Percentiles rank a stretch among this genome's conserved stretches.
phyloP scores from a whole-genome alignment of 2,888 invertebrate genomes.

The Oscheius onirici region DNA sequence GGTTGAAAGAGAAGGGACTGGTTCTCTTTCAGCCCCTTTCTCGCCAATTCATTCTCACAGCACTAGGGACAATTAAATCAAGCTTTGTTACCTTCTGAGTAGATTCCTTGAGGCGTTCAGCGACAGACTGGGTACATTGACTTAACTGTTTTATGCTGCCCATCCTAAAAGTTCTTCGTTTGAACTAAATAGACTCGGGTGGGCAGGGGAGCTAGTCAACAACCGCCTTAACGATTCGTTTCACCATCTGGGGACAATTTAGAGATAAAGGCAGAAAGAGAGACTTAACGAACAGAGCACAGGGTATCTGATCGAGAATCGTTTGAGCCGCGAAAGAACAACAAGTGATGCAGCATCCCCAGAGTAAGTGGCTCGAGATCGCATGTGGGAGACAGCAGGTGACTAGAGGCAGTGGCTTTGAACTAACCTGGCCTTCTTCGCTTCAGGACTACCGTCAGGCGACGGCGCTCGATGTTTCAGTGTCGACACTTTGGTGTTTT shows the following conservation, averaged over 20 bases:
- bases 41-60: slow-evolving; percentile 25
- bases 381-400: slow-evolving; percentile 9
- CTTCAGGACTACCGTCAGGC: slow-evolving; percentile 34
- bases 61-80: background rate
- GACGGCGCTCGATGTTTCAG: slow-evolving; percentile 30
- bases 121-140: slow-evolving; percentile 21
- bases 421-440: slow-evolving; percentile 30
- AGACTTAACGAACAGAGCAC: no score
- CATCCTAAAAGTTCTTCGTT: slow-evolving; percentile 18
- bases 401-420: slow-evolving; percentile 5
- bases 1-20: background rate
- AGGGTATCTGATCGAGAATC: no score
- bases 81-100: slow-evolving; percentile 24
- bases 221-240: no score
- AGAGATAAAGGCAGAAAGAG: no score
- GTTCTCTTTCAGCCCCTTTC: background rate
- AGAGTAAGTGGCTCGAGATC: slow-evolving; percentile 18
- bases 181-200: background rate
- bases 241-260: no score
- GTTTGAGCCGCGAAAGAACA: slow-evolving; percentile 2
- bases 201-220: background rate
- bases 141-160: slow-evolving; percentile 25
- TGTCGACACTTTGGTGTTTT: slow-evolving; percentile 27
- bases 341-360: slow-evolving; percentile 18
- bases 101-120: slow-evolving; percentile 26